A percentile compares a stretch with the other conserved stretches of the same genome.
Conservation (phyloP, 2,797 vertebrate genomes). For the Amblyraja radiata region DNA sequence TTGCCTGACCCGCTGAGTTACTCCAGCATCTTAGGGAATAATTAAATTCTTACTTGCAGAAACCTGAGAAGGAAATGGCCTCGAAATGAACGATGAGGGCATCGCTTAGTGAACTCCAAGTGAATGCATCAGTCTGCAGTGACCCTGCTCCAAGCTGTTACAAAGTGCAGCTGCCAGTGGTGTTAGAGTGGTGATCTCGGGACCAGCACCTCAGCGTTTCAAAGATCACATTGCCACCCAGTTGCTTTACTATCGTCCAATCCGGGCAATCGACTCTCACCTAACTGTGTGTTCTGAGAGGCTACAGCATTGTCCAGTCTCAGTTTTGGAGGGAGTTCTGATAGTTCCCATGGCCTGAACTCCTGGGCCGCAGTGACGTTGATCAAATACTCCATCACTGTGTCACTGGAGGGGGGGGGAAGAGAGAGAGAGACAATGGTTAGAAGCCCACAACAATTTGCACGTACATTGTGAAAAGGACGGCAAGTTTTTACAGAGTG, state of each 20-base stretch:
- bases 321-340: slow-evolving; percentile 62
- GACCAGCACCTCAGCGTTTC: neutral
- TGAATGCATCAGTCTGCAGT: neutral
- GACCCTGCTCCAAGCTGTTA: neutral
- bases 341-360: slow-evolving; percentile 81
- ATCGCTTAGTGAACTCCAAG: neutral
- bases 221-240: neutral
- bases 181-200: neutral
- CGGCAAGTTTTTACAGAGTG: too few relatives aligned
- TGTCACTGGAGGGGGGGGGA: slow-evolving; percentile 58
- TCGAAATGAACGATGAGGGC: neutral
- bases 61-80: neutral
- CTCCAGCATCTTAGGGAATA: too few relatives aligned
- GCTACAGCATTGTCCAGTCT: slow-evolving; percentile 73
- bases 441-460: neutral
- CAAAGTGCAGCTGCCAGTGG: neutral
- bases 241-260: neutral
- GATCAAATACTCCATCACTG: slow-evolving; percentile 76
- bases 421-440: neutral
- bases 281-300: slow-evolving; percentile 72
- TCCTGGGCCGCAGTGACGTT: slow-evolving; percentile 77
- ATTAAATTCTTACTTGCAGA: too few relatives aligned
- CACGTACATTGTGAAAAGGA: neutral
- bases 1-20: too few relatives aligned
- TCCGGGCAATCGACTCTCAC: slow-evolving; percentile 53